A percentile compares a stretch with the other conserved stretches of the same genome.
Evolutionary conservation across 2,797 vertebrate species (phyloP).

Genomic region (Champsocephalus esox): DNA sequence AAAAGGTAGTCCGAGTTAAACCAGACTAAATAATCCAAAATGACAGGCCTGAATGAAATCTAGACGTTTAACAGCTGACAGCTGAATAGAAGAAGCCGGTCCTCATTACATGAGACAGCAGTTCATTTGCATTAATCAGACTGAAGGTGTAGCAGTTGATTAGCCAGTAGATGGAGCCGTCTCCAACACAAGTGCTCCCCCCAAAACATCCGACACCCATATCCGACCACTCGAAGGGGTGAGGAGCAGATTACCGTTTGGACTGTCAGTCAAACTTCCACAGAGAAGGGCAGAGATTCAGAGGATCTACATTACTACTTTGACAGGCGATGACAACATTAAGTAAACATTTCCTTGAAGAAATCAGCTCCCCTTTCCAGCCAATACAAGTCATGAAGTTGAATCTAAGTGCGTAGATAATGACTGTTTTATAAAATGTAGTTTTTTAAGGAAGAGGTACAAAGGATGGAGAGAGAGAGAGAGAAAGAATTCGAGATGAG

Average conservation of each 20-base stretch:
- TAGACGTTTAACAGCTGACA: conserved; percentile 16
- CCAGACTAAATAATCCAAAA: conserved; percentile 49
- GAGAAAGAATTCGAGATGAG: background rate
- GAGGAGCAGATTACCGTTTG: conserved; percentile 50
- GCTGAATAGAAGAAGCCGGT: conserved; percentile 19
- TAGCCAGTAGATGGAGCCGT: conserved; percentile 87
- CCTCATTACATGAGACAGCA: conserved; percentile 34
- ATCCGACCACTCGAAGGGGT: conserved; percentile 54
- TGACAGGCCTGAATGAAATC: conserved; percentile 16
- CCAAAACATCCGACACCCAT: conserved; percentile 20
- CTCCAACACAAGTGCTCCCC: conserved; percentile 56
- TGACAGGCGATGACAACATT: conserved; percentile 23
- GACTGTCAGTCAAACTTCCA: conserved; percentile 52
- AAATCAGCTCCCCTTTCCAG: background rate
- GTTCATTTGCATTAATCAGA: conserved; percentile 68
- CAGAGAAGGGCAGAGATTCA: conserved; percentile 6
- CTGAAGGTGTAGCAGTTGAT: conserved; percentile 69
- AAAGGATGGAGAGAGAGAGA: background rate
- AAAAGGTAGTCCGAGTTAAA: conserved; percentile 18
- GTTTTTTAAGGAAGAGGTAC: background rate
- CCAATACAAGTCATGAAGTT: background rate
- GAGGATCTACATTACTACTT: conserved; percentile 21
- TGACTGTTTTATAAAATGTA: background rate
- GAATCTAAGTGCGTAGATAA: background rate
- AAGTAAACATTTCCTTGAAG: conserved; percentile 17